Conservation (phyloP, 2,113 vertebrate genomes). For the Bos indicus region DNA sequence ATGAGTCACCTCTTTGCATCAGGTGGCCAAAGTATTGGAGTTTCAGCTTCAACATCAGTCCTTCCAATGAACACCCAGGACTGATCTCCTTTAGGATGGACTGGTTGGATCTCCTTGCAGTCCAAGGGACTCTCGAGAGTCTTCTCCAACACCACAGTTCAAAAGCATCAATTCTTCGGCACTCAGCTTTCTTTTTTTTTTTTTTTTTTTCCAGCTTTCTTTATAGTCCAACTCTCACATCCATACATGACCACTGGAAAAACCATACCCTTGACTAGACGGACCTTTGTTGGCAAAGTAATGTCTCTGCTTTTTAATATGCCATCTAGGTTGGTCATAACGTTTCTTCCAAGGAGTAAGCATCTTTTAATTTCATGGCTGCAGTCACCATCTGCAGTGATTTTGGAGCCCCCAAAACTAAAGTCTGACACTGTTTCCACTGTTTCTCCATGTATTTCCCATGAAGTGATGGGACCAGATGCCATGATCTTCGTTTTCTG, state of each 20-base stretch:
- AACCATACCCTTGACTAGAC: neutral
- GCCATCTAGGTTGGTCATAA: fast-evolving
- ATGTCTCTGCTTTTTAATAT: neutral
- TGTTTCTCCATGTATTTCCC: no score
- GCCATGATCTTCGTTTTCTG: no score
- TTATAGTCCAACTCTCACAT: neutral
- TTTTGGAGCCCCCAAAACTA: neutral
- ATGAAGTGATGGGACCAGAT: no score
- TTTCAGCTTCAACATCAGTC: neutral
- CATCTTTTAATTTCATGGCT: neutral
- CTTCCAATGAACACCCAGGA: neutral
- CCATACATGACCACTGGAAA: neutral
- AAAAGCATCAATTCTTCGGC: fast-evolving
- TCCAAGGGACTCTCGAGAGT: neutral
- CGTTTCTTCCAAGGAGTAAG: neutral
- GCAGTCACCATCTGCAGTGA: neutral
- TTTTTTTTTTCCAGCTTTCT: neutral
- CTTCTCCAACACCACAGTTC: neutral
- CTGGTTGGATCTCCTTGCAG: neutral
- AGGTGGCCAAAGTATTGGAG: neutral
- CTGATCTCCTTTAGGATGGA: neutral
- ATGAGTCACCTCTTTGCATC: fast-evolving
- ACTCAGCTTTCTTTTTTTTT: neutral
- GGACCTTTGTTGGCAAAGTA: fast-evolving
- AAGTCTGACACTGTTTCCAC: neutral